Conservation (phyloP, 2,113 vertebrate genomes). For the Platichthys stellatus region DNA sequence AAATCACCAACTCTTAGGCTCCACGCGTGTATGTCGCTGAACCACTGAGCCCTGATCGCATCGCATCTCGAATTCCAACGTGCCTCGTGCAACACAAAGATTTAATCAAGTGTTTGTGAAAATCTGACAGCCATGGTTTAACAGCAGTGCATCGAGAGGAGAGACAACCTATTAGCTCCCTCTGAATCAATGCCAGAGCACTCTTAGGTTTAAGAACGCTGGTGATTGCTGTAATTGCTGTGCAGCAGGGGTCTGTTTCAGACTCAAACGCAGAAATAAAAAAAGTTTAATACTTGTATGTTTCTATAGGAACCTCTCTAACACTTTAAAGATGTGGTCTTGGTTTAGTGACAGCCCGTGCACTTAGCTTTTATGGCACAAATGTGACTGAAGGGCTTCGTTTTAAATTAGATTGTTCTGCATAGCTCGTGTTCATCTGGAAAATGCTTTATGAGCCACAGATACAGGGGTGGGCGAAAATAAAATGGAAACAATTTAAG, state of each 20-base stretch:
- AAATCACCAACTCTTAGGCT: slow-evolving; percentile 34
- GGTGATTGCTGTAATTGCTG: slow-evolving; percentile 69
- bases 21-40: slow-evolving; percentile 1
- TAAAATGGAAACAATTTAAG: slow-evolving; percentile 15
- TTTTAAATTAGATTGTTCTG: slow-evolving; percentile 41
- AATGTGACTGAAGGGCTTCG: slow-evolving; percentile 37
- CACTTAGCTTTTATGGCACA: slow-evolving; percentile 43
- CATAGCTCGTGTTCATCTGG: slow-evolving; percentile 30
- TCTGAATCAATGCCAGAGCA: slow-evolving; percentile 57
- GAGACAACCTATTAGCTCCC: neutral
- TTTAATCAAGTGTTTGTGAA: slow-evolving; percentile 57
- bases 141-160: slow-evolving; percentile 5
- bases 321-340: slow-evolving; percentile 70
- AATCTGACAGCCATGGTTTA: slow-evolving; percentile 55
- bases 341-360: slow-evolving; percentile 35
- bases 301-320: slow-evolving; percentile 65
- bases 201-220: slow-evolving; percentile 42
- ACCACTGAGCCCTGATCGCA: slow-evolving; percentile 27
- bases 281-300: slow-evolving; percentile 43
- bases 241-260: slow-evolving; percentile 43
- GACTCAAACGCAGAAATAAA: slow-evolving; percentile 36
- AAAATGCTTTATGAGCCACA: slow-evolving; percentile 23
- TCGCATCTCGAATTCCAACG: slow-evolving; percentile 44
- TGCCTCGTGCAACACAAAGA: slow-evolving; percentile 43
- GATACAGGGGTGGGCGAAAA: slow-evolving; percentile 5